Percentiles rank a stretch among this genome's conserved stretches.
Conservation (phyloP, 1,140 invertebrate species). For the Drosophila seguyi region DNA sequence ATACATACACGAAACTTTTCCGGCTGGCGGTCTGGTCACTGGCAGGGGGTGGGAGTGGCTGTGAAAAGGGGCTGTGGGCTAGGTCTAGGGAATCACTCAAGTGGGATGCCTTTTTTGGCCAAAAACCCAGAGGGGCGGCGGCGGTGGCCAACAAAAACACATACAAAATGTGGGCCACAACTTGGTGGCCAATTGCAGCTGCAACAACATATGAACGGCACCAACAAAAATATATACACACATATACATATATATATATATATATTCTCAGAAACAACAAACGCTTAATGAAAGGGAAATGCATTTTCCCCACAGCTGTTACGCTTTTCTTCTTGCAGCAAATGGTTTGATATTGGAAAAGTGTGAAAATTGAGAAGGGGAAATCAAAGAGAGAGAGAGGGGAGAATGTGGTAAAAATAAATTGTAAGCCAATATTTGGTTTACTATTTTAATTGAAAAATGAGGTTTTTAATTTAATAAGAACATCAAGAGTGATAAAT, state of each 20-base stretch:
- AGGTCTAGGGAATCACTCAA: constrained; percentile 42
- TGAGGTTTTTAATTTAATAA: neutral
- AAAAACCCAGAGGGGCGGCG: constrained; percentile 13
- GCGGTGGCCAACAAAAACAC: constrained; percentile 15
- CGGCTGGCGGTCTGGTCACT: constrained; percentile 4
- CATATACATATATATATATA: neutral
- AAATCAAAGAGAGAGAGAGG: too few species aligned
- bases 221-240: neutral
- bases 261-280: constrained; percentile 36
- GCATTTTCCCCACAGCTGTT: constrained; percentile 14
- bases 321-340: neutral
- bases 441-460: neutral
- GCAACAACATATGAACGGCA: constrained; percentile 32
- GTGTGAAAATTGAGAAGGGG: constrained; percentile 11
- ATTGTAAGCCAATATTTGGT: too few species aligned
- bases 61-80: neutral
- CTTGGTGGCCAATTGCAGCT: constrained; percentile 47
- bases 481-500: neutral
- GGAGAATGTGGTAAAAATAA: neutral
- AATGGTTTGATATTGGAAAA: constrained; percentile 2
- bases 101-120: constrained; percentile 52
- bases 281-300: constrained; percentile 40
- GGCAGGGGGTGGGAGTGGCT: constrained; percentile 3
- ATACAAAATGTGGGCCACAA: constrained; percentile 56
- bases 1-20: constrained; percentile 53